A percentile compares a stretch with the other conserved stretches of the same genome.
These are phyloP conservation scores for Coleophora deauratella DNA, from an alignment of 2,888 invertebrate genomes.

Conservation along the genomic window DNA sequence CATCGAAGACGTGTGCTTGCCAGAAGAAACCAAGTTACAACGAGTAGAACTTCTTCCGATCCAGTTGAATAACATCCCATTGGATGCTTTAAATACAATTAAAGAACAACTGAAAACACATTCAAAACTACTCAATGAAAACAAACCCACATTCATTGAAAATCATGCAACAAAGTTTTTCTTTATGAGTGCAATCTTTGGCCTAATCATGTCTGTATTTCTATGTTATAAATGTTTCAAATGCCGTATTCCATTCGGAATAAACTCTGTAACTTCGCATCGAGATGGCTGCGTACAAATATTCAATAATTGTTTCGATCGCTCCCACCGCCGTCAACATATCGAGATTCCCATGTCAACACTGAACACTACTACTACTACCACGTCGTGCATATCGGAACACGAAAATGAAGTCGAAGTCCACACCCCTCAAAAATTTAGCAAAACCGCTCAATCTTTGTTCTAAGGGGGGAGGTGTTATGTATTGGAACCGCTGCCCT, in stretches of 20 bases:
- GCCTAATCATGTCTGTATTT: no score
- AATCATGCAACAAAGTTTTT: constrained; percentile 7
- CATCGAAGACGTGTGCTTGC: constrained; percentile 16
- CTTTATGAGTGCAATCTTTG: constrained; percentile 2
- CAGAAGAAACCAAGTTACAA: constrained; percentile 3
- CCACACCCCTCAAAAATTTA: no score
- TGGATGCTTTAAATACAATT: constrained; percentile 13
- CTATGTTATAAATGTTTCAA: no score
- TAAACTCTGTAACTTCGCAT: no score
- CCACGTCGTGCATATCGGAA: background rate
- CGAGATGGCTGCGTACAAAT: no score
- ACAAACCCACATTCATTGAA: constrained; percentile 6
- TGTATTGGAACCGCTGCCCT: no score
- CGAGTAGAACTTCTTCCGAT: constrained; percentile 12
- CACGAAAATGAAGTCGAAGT: background rate
- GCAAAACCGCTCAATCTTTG: no score
- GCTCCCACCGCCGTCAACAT: no score
- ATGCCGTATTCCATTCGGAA: no score
- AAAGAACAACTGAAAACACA: constrained; percentile 12
- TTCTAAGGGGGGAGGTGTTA: no score
- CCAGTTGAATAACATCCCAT: constrained; percentile 13
- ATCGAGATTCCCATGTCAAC: no score
- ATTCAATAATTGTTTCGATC: no score
- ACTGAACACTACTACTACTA: background rate
- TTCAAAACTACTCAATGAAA: constrained; percentile 8